Evolutionary conservation across 30 jellyfish, hydroid and myxozoan genomes (phyloP).

Genomic region (Sanderia malayensis): DNA sequence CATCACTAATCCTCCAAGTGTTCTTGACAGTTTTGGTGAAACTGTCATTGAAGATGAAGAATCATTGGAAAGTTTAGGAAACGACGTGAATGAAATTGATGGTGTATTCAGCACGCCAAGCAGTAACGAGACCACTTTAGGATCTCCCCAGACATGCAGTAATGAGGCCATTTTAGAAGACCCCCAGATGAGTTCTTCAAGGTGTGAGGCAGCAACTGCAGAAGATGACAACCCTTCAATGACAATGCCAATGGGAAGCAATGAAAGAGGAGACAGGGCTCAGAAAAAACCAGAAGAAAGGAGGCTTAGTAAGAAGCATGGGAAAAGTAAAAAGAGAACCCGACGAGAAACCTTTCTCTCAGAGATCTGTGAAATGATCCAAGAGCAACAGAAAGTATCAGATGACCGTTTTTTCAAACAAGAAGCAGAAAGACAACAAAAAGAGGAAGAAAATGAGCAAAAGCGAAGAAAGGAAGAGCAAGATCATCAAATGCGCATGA

Average conservation of each 20-base stretch:
- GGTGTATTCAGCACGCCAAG: neutral
- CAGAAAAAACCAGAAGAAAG: too few species aligned
- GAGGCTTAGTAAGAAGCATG: too few species aligned
- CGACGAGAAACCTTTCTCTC: conserved; percentile 8
- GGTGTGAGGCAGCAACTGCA: neutral
- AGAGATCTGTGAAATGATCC: conserved; percentile 20
- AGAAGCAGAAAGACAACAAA: conserved; percentile 34
- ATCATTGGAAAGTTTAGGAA: neutral
- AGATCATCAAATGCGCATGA: conserved; percentile 27
- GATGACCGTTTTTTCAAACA: conserved; percentile 33
- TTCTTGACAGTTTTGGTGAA: conserved; percentile 13
- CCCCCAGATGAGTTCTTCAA: neutral
- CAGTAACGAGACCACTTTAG: neutral
- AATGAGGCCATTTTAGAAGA: neutral
- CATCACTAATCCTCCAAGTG: conserved; percentile 9
- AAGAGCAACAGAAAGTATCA: conserved; percentile 17
- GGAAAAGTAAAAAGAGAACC: too few species aligned
- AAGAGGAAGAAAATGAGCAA: conserved; percentile 14
- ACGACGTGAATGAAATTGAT: neutral
- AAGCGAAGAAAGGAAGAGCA: conserved; percentile 32
- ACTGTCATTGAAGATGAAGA: neutral
- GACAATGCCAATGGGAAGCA: too few species aligned
- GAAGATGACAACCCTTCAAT: too few species aligned
- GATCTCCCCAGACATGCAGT: neutral
- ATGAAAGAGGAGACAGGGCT: too few species aligned